Percentiles rank a stretch among this genome's conserved stretches.
Conservation (phyloP, 2,113 vertebrate species). For the Ptyas mucosa region DNA sequence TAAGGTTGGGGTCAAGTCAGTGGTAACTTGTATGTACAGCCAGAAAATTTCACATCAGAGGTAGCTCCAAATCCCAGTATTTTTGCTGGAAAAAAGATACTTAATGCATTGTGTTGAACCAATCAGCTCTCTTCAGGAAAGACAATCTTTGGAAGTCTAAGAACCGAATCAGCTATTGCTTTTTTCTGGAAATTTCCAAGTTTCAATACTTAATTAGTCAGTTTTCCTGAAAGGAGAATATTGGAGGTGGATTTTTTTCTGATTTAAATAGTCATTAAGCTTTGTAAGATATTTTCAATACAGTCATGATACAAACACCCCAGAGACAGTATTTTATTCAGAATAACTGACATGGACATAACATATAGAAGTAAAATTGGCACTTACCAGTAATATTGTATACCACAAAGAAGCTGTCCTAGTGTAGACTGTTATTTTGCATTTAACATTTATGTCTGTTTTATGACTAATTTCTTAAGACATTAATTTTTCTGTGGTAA, state of each 20-base stretch:
- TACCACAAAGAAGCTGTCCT: not conserved
- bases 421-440: not conserved
- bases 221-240: not conserved
- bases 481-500: not conserved
- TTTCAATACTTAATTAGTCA: not conserved
- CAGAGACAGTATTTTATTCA: not conserved
- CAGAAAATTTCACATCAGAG: not conserved
- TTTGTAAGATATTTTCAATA: not conserved
- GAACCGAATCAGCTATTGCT: not conserved
- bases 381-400: not conserved
- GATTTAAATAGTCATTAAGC: not conserved
- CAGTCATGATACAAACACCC: not conserved
- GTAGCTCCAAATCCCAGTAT: not conserved
- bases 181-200: not conserved
- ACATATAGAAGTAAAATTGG: not conserved
- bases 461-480: not conserved
- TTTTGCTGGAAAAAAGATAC: not conserved
- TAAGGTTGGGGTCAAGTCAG: not conserved
- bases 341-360: not conserved
- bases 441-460: not conserved
- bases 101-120: not conserved
- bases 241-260: not conserved
- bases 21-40: not conserved
- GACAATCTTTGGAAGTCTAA: not conserved
- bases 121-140: not conserved